Percentiles rank a stretch among this genome's conserved stretches.
Conservation (phyloP, 2,797 vertebrate species). For the Enteromius radiatus region DNA sequence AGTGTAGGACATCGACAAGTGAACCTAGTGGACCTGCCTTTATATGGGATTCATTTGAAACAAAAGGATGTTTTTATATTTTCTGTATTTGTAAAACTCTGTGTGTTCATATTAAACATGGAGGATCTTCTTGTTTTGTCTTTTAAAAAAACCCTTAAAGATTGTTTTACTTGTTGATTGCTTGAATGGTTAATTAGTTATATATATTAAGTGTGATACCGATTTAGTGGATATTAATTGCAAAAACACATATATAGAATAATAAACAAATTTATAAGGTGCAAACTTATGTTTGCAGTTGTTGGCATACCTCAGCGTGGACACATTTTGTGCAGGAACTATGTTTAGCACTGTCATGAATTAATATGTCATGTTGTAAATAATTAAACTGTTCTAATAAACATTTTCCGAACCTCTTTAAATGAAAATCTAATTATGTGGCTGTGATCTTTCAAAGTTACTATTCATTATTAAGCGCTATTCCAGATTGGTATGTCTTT, state of each 20-base stretch:
- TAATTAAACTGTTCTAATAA: slow-evolving; percentile 46
- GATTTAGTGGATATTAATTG: slow-evolving; percentile 12
- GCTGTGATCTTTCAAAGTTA: not conserved
- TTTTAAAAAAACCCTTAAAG: not conserved
- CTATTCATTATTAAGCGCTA: not conserved
- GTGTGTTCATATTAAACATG: not conserved
- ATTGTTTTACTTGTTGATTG: slow-evolving; percentile 25
- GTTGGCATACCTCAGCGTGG: slow-evolving; percentile 34
- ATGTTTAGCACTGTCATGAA: slow-evolving; percentile 13
- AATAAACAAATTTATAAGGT: not conserved
- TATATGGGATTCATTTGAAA: not conserved
- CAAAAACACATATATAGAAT: not conserved
- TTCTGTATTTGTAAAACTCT: not conserved
- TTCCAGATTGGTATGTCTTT: not conserved
- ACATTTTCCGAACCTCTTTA: slow-evolving; percentile 20
- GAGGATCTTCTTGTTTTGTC: slow-evolving; percentile 9
- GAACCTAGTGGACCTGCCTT: slow-evolving; percentile 12
- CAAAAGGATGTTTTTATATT: not conserved
- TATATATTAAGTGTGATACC: not conserved
- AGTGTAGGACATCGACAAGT: not conserved
- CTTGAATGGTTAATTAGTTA: not conserved
- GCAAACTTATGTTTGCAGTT: slow-evolving; percentile 16
- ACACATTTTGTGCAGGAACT: slow-evolving; percentile 37
- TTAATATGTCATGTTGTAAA: slow-evolving; percentile 38
- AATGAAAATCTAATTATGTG: slow-evolving; percentile 1